Evolutionary conservation across 2,888 invertebrate genomes (phyloP).

Genomic region (Habroteleia sp.): DNA sequence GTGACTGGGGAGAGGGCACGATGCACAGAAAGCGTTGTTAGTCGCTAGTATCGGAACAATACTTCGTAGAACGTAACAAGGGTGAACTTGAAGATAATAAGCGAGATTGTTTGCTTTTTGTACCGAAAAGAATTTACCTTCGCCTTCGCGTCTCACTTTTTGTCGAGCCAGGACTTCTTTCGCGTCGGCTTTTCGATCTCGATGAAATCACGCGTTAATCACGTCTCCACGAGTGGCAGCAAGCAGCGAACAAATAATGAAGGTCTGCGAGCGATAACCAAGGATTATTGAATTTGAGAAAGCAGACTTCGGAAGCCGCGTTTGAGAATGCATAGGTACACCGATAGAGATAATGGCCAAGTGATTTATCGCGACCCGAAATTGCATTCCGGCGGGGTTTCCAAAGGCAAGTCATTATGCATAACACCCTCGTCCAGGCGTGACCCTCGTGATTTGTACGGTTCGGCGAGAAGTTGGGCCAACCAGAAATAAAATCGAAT

Average conservation of each 20-base stretch:
- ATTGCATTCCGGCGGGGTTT: slow-evolving; percentile 71
- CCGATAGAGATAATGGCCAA: slow-evolving; percentile 60
- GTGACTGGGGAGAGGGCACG: slow-evolving; percentile 10
- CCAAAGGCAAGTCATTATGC: slow-evolving; percentile 43
- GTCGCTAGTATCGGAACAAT: slow-evolving; percentile 47
- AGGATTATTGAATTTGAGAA: slow-evolving; percentile 76
- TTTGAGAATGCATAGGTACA: slow-evolving; percentile 55
- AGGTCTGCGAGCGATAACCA: slow-evolving; percentile 66
- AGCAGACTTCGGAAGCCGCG: slow-evolving; percentile 66
- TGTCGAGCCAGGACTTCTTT: slow-evolving; percentile 2
- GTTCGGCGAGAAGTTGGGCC: slow-evolving; percentile 18
- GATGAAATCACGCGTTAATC: slow-evolving; percentile 48
- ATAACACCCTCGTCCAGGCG: slow-evolving; percentile 29
- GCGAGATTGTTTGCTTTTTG: slow-evolving; percentile 65
- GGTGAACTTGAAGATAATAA: slow-evolving; percentile 55
- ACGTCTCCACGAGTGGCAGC: slow-evolving; percentile 17
- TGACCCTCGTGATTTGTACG: slow-evolving; percentile 32
- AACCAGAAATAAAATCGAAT: slow-evolving; percentile 34
- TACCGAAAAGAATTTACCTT: slow-evolving; percentile 13
- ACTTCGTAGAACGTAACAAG: slow-evolving; percentile 44
- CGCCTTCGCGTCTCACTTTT: slow-evolving; percentile 18
- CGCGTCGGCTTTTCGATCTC: slow-evolving; percentile 27
- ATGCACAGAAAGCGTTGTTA: slow-evolving; percentile 26
- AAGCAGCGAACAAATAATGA: slow-evolving; percentile 39
- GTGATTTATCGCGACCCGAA: slow-evolving; percentile 73